phyloP scores from a whole-genome alignment of 1,140 invertebrate species.

The Akabosia matsudoensis region DNA sequence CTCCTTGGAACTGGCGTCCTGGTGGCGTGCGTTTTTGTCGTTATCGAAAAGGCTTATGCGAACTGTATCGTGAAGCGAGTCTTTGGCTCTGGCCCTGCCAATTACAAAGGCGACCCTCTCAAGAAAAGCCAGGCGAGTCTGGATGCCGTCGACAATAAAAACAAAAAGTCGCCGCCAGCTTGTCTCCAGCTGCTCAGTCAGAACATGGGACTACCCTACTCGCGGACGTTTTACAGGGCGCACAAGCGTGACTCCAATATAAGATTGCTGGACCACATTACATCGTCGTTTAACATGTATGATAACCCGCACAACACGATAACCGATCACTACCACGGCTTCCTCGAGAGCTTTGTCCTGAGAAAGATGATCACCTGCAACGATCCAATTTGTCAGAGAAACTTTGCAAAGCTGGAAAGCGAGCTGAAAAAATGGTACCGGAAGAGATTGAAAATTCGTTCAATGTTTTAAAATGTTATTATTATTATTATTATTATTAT shows the following conservation, averaged over 20 bases:
- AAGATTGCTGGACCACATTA: neutral
- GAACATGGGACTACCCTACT: constrained; percentile 12
- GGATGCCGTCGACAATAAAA: neutral
- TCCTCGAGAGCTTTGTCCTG: neutral
- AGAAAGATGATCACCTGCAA: constrained; percentile 9
- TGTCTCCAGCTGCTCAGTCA: constrained; percentile 14
- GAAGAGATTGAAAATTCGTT: too few relatives aligned
- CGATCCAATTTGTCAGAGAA: constrained; percentile 6
- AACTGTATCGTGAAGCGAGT: constrained; percentile 63
- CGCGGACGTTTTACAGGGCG: neutral
- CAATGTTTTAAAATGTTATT: too few relatives aligned
- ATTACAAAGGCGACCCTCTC: neutral
- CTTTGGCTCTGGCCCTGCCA: neutral
- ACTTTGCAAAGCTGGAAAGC: neutral
- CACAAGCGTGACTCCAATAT: constrained; percentile 10
- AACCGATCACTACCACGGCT: neutral
- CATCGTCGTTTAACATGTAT: neutral
- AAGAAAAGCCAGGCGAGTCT: neutral
- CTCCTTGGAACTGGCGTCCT: constrained; percentile 90
- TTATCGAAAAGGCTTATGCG: constrained; percentile 92
- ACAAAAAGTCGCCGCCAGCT: constrained; percentile 2
- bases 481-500: neutral
- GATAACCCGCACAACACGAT: neutral
- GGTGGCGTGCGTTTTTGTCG: constrained; percentile 74
- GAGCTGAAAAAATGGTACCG: neutral